Evolutionary conservation across 1,140 invertebrate species (phyloP).

Genomic region (Nixonia krombeini): DNA sequence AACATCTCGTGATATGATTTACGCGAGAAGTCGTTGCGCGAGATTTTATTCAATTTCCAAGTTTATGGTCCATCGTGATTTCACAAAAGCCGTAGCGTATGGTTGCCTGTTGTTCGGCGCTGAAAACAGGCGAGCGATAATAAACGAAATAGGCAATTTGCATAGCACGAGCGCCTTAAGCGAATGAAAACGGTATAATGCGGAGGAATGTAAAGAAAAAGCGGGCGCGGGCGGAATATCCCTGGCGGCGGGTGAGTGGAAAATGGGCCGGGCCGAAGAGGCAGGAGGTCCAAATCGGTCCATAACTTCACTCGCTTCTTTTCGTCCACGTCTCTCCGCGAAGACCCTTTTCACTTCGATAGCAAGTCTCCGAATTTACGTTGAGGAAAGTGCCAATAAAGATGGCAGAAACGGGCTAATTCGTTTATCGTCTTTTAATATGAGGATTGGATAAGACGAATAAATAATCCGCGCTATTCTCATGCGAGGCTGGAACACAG

Average conservation of each 20-base stretch:
- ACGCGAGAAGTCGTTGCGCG: too few species aligned
- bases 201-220: slow-evolving; percentile 19
- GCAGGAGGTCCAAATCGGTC: slow-evolving; percentile 59
- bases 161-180: slow-evolving; percentile 1
- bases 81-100: too few species aligned
- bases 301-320: slow-evolving; percentile 65
- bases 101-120: too few species aligned
- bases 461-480: too few species aligned
- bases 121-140: slow-evolving; percentile 10
- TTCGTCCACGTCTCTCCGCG: slow-evolving; percentile 54
- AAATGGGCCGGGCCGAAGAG: slow-evolving; percentile 55
- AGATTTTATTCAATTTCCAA: too few species aligned
- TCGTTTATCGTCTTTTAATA: too few species aligned
- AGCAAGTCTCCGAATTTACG: too few species aligned
- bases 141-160: slow-evolving; percentile 17
- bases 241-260: slow-evolving; percentile 51
- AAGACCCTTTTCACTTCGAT: neutral
- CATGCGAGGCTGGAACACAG: neutral
- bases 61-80: too few species aligned
- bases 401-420: too few species aligned
- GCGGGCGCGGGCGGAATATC: slow-evolving; percentile 46
- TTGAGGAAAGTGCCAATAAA: slow-evolving; percentile 1
- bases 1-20: too few species aligned
- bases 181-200: slow-evolving; percentile 27
- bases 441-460: too few species aligned